Evolutionary conservation across 2,113 vertebrate genomes (phyloP), one percentile per base, ranked within the genome.

Genomic region (Cebus imitator): DNA sequence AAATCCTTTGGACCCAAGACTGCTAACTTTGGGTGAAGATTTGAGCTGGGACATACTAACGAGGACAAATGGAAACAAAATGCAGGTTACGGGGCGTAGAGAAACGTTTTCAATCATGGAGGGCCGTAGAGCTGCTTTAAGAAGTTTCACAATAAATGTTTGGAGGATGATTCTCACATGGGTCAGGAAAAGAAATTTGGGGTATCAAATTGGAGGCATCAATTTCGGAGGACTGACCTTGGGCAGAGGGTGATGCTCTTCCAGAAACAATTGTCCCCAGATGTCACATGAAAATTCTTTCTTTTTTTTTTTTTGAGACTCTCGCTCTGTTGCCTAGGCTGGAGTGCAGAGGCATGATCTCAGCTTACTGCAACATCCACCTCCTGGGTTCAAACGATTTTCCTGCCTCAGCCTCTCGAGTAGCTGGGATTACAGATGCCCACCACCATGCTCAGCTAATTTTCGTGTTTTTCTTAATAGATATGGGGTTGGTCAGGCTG

Each of bases 161-260:
- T 6, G 25, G 85, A 61, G 40, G 70, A 20, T 5, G 32, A 35
- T 40, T 57, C 52, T 52, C 0, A 11, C 5, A 8, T 0, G n/a
- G 72, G 23, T 52, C n/a, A 61, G 84, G 58, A 50, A 40, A 76
- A 66, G 8, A 40, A 55, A 20, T 30, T 8, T 8, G 35, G 64
- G 50, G 16, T 27, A 2, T 35, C 0, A 11, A 30, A 64, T 30
- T 64, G 61, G 4, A 48, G 73, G 3, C 6, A 9, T 30, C 2
- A 8, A 18, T 89, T 61, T 35, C 0, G 14, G 37, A 35, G 45
- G 85, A 45, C 37, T 8, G 72, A 66, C 45, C 14, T 66, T 72
- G 73, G 37, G 58, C 70, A 84, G n/a, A 72, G 30, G n/a, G n/a
- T 23, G 43, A 87, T 4, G 9, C n/a, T n/a, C 21, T 68, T 16